Evolutionary conservation across 35 echinoderm and acorn worm species (phyloP), one percentile per base, ranked within the genome.

Genomic region (Patiria miniata): DNA sequence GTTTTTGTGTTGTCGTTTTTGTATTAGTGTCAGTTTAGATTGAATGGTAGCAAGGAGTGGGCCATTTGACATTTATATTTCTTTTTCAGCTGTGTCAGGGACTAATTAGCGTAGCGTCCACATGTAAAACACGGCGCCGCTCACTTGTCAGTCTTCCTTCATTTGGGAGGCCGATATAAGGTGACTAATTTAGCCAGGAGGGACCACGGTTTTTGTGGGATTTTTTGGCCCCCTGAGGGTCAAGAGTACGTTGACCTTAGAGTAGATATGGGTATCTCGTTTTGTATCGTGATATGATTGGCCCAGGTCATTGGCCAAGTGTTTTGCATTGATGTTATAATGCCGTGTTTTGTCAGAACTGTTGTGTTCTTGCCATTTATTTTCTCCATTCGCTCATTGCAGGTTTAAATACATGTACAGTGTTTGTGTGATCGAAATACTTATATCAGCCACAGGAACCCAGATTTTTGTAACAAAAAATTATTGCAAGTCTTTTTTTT

Each of bases 221-320:
- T 28, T 73, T 73, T 32, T 73, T 73, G 21, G 19, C 12, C 29
- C 23, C 23, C 65, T 12, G 15, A 10, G 65, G 65, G 65, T 73
- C 65, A 73, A 73, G 65, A 73, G 65, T 73, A 23, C 65, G 26
- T 32, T 73, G 65, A 73, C 65, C 65, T 73, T 30, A 73, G n/a
- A 6, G 42, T 47, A 12, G 42, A 6, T 12, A 47, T 47, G 42
- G 42, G 42, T 47, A 12, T 4, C 42, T 12, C 12, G 4, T 47
- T 47, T 47, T 47, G 42, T 47, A 47, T 47, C 42, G 12, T 4
- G 42, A 47, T 47, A 6, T 47, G 42, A 47, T 4, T 6, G 42
- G 42, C 4, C 42, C 42, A 47, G 42, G 42, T 47, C 42, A 12
- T 47, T 47, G 12, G 12, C 42, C 42, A 47, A 47, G 42, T 47